Base-by-base conservation (phyloP, 2,888 invertebrate species). In the Leucania comma region DNA sequence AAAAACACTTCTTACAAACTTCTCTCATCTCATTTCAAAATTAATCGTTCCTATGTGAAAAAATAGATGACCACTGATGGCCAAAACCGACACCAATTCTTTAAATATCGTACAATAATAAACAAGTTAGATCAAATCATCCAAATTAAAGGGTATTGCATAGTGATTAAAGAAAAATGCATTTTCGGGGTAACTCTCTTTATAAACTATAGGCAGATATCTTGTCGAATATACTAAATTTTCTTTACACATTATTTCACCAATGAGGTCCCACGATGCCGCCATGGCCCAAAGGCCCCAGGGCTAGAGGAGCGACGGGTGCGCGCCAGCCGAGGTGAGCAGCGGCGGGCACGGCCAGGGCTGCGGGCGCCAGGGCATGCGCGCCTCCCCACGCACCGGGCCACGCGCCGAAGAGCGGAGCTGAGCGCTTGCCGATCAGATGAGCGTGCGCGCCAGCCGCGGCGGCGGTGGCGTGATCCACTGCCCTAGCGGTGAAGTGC, bases 141-240 rank as follows among this genome's bases (percentile, higher is more conserved):
- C 24, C 1, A 20, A 66, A 61, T 12, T 32, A n/a, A 1, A 22
- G n/a, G n/a, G 26, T 29, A 17, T 48, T 20, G 14, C 17, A 35
- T 4, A 17, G 77, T 61, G 1, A 48, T 35, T 2, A 65, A 80
- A 82, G 32, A 68, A 80, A 86, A 79, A 81, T 62, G 56, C 61
- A 66, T 64, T 66, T 72, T 87, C 75, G 80, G 85, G 85, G 93
- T 94, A 95, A 94, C 95, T 95, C 95, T 94, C 94, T 95, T 93
- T 93, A 93, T 93, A 91, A 90, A 86, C 88, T 91, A 90, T 80
- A 87, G 75, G 87, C 89, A 86, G 85, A 75, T 85, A 81, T 71
- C 78, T 83, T 84, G 72, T 76, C 67, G 72, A 74, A 71, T 77
- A 81, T 53, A 69, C 84, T 82, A 82, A 72, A 84, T 80, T 84